Percentiles rank a stretch among this genome's conserved stretches.
Conservation (phyloP, 2,888 invertebrate species). For the Allolobophora icterica region DNA sequence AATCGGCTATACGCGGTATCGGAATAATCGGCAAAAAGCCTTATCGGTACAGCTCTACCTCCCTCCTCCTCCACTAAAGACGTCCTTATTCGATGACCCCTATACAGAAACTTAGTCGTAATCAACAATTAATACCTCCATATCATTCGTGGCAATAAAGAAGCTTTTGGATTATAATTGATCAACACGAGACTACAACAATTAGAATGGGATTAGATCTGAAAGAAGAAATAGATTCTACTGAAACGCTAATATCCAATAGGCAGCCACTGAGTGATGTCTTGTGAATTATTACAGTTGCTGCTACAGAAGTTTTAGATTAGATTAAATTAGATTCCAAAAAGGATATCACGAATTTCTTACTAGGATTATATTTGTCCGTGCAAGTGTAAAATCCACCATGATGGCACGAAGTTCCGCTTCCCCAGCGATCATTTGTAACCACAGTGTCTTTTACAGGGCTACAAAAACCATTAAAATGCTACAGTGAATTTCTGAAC, state of each 20-base stretch:
- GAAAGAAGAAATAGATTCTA: too few relatives aligned
- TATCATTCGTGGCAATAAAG: background rate
- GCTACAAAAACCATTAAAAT: slow-evolving; percentile 51
- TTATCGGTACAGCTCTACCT: too few relatives aligned
- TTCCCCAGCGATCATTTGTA: slow-evolving; percentile 93
- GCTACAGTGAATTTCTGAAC: background rate
- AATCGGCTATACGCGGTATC: too few relatives aligned
- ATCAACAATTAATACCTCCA: too few relatives aligned
- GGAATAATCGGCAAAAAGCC: too few relatives aligned
- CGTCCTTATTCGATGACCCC: too few relatives aligned
- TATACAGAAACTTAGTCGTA: too few relatives aligned
- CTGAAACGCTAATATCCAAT: too few relatives aligned
- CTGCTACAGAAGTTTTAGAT: background rate
- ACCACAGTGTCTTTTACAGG: slow-evolving; percentile 83
- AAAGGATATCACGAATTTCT: background rate
- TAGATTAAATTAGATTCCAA: background rate
- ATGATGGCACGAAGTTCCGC: slow-evolving; percentile 79
- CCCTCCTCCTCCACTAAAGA: too few relatives aligned
- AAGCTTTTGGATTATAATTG: background rate
- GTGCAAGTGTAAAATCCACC: slow-evolving; percentile 86
- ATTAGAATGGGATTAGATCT: too few relatives aligned
- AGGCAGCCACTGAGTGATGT: too few relatives aligned
- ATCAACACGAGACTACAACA: too few relatives aligned
- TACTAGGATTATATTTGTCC: slow-evolving; percentile 83
- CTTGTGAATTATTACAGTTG: background rate